Evolutionary conservation across 2,113 vertebrate genomes (phyloP), one percentile per base, ranked within the genome.

Genomic region (Oncorhynchus clarkii): DNA sequence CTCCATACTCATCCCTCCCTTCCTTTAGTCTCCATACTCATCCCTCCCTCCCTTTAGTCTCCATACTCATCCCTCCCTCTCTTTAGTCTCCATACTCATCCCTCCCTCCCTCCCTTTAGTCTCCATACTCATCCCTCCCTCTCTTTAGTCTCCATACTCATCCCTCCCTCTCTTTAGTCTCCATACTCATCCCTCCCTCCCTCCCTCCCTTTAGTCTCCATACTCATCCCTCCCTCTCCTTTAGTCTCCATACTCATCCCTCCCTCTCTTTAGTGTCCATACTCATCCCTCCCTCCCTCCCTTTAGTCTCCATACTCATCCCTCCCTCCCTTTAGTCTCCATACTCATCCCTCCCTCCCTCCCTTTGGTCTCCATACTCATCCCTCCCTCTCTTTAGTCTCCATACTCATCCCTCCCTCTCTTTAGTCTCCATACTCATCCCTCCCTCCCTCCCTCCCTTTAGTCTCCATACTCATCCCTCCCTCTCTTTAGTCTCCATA

Each of bases 331-430:
- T n/a, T 29, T 20, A 12, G 67, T 54, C 11, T 16, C 62, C 86
- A 31, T 77, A 62, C 62, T 81, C 78, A 79, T n/a, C 87, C 84
- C 82, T 82, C 80, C 71, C 89, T 85, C 86, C 79, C 87, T 89
- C n/a, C n/a, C n/a, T n/a, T 5, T 31, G 1, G 29, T 31, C 29
- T 1, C 4, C 29, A 31, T 31, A 31, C 82, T 84, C 88, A 88
- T 84, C 81, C 89, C 1, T 18, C 51, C 14, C 51, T 57, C 54
- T 8, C 39, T 8, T 9, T 39, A 39, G 22, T 64, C 8, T 26
- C n/a, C 62, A 64, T 26, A 64, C 62, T 3, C n/a, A 22, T 70
- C 20, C 71, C 78, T 59, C 79, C 9, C 24, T 65, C 29, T 4
- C 29, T 31, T 5, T 31, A 31, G 29, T 31, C 29, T 31, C 29